These are phyloP conservation scores for Bergia puertoricense DNA, from an alignment of 92 coral and sea anemone species.

Conservation along the genomic window DNA sequence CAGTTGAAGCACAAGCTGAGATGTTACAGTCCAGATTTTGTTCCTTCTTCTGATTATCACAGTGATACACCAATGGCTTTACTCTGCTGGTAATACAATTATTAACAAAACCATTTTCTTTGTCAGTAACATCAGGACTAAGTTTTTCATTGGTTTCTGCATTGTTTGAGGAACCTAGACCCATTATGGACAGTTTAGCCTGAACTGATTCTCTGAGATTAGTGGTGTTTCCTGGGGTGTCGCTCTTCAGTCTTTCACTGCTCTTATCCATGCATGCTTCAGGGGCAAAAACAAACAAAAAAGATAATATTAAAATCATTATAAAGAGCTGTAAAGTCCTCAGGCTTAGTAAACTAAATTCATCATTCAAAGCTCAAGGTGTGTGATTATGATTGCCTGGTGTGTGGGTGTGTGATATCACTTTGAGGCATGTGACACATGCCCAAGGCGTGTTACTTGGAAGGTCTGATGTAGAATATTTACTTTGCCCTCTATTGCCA, in stretches of 20 bases:
- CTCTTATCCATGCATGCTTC: slow-evolving; percentile 17
- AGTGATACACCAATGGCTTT: not conserved
- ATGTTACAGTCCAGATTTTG: not conserved
- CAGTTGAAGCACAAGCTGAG: not conserved
- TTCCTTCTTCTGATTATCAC: not conserved
- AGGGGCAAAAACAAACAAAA: not conserved
- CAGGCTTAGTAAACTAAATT: not conserved
- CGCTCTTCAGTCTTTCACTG: slow-evolving; percentile 2
- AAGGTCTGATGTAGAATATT: no score
- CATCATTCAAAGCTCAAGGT: no score
- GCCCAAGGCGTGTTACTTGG: no score
- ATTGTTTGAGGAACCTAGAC: not conserved
- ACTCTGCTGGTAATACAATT: not conserved
- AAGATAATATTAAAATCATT: not conserved
- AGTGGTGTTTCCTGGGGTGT: not conserved
- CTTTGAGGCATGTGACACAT: no score
- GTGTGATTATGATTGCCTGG: no score
- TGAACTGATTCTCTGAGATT: slow-evolving; percentile 2
- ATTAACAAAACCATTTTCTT: not conserved
- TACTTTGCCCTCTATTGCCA: no score
- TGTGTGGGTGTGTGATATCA: no score
- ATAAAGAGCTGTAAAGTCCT: not conserved
- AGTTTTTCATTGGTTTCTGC: not conserved
- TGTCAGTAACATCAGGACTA: not conserved
- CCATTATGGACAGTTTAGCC: slow-evolving; percentile 20